Evolutionary conservation across 2,888 invertebrate species (phyloP).

Genomic region (Heliconius erato): DNA sequence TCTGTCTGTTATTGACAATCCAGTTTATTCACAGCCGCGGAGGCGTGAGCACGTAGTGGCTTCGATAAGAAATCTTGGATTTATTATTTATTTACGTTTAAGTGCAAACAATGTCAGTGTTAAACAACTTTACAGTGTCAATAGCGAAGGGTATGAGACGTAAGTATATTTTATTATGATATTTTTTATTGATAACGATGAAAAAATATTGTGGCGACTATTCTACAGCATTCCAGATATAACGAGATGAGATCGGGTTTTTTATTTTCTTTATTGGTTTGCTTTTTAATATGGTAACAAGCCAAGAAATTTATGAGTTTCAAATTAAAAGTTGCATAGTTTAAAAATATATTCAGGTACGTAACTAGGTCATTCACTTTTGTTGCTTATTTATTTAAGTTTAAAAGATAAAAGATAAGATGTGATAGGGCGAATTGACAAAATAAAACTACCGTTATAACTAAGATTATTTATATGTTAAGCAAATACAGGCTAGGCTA

Average conservation of each 20-base stretch:
- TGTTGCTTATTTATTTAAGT: not conserved
- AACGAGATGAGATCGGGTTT: not conserved
- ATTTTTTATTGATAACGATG: slow-evolving; percentile 11
- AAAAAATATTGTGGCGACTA: not conserved
- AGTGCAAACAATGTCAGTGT: slow-evolving; percentile 70
- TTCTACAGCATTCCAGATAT: not conserved
- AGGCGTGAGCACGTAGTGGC: slow-evolving; percentile 35
- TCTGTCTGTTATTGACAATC: slow-evolving; percentile 61
- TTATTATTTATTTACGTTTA: slow-evolving; percentile 47
- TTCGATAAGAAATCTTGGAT: slow-evolving; percentile 49
- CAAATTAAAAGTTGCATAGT: not conserved
- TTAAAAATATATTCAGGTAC: not conserved
- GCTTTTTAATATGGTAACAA: too few species aligned
- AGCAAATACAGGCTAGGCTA: not conserved
- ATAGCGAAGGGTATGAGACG: slow-evolving; percentile 74
- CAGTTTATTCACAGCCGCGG: slow-evolving; percentile 52
- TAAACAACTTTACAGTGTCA: slow-evolving; percentile 78
- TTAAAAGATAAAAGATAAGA: slow-evolving; percentile 4
- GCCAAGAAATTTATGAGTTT: not conserved
- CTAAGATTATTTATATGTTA: not conserved
- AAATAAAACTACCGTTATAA: not conserved
- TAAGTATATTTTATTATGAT: slow-evolving; percentile 64
- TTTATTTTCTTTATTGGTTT: not conserved
- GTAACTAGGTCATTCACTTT: slow-evolving; percentile 24
- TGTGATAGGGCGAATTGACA: not conserved